These are phyloP conservation scores for Menidia menidia DNA, from an alignment of 2,797 vertebrate genomes.

Conservation along the genomic window DNA sequence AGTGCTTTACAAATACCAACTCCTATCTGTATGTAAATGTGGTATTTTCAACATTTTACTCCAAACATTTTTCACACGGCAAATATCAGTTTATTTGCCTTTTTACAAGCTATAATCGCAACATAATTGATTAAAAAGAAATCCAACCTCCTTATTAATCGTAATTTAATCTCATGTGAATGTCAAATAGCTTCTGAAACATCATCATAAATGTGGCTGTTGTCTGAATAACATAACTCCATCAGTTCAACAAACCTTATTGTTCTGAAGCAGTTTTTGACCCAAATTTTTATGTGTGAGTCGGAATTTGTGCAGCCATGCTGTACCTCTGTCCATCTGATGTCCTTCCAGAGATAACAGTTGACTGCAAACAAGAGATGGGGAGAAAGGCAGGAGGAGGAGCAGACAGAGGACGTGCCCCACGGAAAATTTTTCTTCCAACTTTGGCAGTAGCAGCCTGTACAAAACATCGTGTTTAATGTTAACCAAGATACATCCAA, in stretches of 20 bases:
- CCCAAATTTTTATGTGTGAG: neutral
- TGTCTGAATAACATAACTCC: no score
- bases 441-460: slow-evolving; percentile 2
- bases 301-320: slow-evolving; percentile 12
- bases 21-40: no score
- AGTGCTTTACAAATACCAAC: no score
- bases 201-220: no score
- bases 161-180: no score
- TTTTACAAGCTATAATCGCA: no score
- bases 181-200: no score
- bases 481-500: slow-evolving; percentile 16
- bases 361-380: slow-evolving; percentile 42
- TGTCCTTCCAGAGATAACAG: slow-evolving; percentile 48
- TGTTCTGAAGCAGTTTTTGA: neutral
- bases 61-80: no score
- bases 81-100: no score
- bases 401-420: slow-evolving; percentile 15
- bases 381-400: slow-evolving; percentile 11
- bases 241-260: neutral
- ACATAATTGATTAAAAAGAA: no score
- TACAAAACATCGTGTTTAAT: slow-evolving; percentile 37
- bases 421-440: slow-evolving; percentile 41
- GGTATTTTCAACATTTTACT: no score
- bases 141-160: no score
- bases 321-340: slow-evolving; percentile 44